Evolutionary conservation across 2,888 invertebrate species (phyloP).

Genomic region (Sarcophaga caerulescens): DNA sequence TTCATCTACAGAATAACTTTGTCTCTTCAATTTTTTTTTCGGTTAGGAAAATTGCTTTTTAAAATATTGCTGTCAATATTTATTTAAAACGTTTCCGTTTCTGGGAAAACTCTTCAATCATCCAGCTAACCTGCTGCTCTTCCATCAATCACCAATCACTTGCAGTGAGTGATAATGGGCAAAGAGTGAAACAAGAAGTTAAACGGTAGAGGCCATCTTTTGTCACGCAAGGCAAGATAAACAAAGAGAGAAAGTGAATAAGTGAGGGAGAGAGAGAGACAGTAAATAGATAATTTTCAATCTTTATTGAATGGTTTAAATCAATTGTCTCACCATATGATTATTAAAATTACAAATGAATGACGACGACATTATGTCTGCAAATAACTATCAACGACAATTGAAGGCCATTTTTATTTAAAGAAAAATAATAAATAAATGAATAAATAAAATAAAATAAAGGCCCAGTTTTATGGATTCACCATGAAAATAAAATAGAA

Average conservation of each 20-base stretch:
- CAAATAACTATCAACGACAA: not conserved
- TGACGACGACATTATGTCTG: slow-evolving; percentile 21
- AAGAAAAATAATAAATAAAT: not conserved
- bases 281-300: not conserved
- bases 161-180: no score
- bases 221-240: not conserved
- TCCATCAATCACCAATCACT: no score
- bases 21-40: no score
- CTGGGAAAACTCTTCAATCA: no score
- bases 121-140: no score
- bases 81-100: no score
- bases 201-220: not conserved
- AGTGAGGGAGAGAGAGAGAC: no score
- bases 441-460: not conserved
- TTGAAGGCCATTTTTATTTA: not conserved
- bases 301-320: slow-evolving; percentile 22
- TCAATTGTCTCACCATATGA: slow-evolving; percentile 25
- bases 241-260: no score
- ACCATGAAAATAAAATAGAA: slow-evolving; percentile 12
- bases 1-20: no score
- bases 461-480: slow-evolving; percentile 38
- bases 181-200: no score
- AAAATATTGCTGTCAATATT: no score
- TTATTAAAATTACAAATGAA: not conserved
- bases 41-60: no score